Evolutionary conservation across 1,140 invertebrate genomes (phyloP).

Genomic region (Pristionchus pacificus): DNA sequence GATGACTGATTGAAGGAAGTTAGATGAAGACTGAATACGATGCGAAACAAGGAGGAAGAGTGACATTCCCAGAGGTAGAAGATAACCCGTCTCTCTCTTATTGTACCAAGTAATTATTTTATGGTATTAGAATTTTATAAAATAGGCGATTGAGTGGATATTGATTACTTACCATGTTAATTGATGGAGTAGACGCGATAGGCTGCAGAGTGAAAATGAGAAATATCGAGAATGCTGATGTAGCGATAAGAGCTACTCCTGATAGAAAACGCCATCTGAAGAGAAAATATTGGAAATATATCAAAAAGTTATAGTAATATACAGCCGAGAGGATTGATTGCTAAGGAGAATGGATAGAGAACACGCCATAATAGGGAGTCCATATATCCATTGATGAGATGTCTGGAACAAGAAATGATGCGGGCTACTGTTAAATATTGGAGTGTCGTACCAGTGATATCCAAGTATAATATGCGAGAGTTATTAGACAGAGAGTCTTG

Average conservation of each 20-base stretch:
- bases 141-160: background rate
- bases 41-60: background rate
- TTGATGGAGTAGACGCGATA: background rate
- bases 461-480: too few species aligned
- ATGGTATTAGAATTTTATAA: too few species aligned
- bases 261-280: background rate
- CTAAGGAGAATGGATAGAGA: background rate
- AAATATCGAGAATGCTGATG: background rate
- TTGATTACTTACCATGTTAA: background rate
- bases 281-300: too few species aligned
- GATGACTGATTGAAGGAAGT: background rate
- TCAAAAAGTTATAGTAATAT: background rate
- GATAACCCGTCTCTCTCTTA: background rate
- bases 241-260: background rate
- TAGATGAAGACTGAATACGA: background rate
- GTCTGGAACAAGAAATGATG: too few species aligned
- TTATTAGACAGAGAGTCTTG: too few species aligned
- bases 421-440: too few species aligned
- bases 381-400: conserved; percentile 1
- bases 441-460: too few species aligned
- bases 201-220: background rate
- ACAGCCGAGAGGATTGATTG: background rate
- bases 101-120: too few species aligned
- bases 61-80: background rate
- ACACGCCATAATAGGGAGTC: background rate